phyloP scores from a whole-genome alignment of 1,140 invertebrate genomes.

The Anthonomus grandis region DNA sequence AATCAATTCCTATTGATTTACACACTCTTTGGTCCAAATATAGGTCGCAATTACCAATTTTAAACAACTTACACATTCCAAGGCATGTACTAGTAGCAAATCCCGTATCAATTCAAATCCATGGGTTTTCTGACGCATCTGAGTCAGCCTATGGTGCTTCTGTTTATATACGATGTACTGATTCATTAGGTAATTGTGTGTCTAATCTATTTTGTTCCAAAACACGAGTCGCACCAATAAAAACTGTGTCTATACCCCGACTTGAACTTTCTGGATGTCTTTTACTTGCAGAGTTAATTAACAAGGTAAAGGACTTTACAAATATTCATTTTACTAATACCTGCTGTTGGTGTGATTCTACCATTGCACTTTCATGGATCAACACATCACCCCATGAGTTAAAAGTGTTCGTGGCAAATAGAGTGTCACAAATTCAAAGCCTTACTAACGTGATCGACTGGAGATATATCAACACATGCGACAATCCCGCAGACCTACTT shows the following conservation, averaged over 20 bases:
- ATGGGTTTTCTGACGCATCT: neutral
- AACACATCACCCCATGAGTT: conserved; percentile 36
- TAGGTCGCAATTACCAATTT: too few relatives aligned
- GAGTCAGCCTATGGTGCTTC: too few relatives aligned
- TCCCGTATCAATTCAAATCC: neutral
- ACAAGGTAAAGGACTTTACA: too few relatives aligned
- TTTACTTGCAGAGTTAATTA: too few relatives aligned
- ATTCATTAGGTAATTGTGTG: conserved; percentile 8
- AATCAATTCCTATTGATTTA: too few relatives aligned
- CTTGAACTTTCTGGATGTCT: conserved; percentile 39
- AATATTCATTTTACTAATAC: too few relatives aligned
- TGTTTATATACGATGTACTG: too few relatives aligned
- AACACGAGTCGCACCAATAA: conserved; percentile 32
- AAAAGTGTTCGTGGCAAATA: conserved; percentile 47
- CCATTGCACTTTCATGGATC: conserved; percentile 48
- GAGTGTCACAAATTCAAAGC: conserved; percentile 44
- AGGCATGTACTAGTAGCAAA: too few relatives aligned
- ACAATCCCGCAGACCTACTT: conserved; percentile 50
- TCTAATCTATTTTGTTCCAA: conserved; percentile 28
- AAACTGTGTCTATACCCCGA: conserved; percentile 30
- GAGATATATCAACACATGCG: conserved; percentile 45
- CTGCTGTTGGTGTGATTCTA: conserved; percentile 48
- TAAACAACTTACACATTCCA: too few relatives aligned
- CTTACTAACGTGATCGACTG: conserved; percentile 37
- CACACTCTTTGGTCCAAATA: too few relatives aligned